Conservation (phyloP, 2,888 invertebrate genomes). For the Leptinotarsa haldemani region DNA sequence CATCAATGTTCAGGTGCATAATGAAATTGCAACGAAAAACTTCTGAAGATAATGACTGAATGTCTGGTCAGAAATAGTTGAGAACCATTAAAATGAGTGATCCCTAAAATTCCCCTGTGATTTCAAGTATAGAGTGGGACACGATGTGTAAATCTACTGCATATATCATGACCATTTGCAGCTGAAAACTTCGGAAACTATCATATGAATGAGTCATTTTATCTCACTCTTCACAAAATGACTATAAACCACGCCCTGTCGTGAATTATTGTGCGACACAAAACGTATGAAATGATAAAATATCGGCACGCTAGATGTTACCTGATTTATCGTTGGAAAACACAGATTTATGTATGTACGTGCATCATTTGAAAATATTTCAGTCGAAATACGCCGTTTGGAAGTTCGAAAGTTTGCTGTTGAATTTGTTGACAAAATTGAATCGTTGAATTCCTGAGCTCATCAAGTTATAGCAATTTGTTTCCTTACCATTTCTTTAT, state of each 20-base stretch:
- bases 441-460: neutral
- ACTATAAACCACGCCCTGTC: slow-evolving; percentile 25
- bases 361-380: slow-evolving; percentile 36
- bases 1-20: no score
- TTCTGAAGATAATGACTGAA: no score
- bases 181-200: slow-evolving; percentile 15
- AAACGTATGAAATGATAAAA: slow-evolving; percentile 37
- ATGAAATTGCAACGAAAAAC: no score
- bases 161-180: neutral
- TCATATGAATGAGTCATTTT: slow-evolving; percentile 16
- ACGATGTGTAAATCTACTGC: neutral
- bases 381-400: slow-evolving; percentile 10
- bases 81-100: neutral
- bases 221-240: slow-evolving; percentile 14
- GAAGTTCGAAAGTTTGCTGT: neutral
- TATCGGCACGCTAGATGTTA: slow-evolving; percentile 35
- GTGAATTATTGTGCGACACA: slow-evolving; percentile 34
- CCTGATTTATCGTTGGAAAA: slow-evolving; percentile 38
- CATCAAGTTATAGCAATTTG: no score
- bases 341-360: slow-evolving; percentile 35
- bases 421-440: neutral
- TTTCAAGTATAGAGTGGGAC: neutral
- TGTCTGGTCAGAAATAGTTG: no score
- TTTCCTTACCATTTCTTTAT: no score
- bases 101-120: neutral